phyloP scores from a whole-genome alignment of 1,140 invertebrate genomes.

The Drosophila biarmipes region DNA sequence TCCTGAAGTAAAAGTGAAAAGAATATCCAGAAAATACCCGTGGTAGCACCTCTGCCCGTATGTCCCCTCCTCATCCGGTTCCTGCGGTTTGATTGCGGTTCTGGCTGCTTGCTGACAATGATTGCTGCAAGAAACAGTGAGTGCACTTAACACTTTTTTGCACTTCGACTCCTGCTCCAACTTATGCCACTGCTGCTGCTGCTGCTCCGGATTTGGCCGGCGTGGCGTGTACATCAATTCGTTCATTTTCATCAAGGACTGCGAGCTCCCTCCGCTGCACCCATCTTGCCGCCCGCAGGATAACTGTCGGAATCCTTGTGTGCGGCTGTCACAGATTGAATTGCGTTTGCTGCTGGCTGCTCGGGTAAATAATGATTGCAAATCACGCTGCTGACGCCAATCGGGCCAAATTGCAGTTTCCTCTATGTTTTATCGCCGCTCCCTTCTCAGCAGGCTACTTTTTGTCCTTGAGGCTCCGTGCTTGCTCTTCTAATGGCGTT shows the following conservation, averaged over 20 bases:
- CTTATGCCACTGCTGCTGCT: slow-evolving; percentile 22
- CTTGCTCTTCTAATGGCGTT: slow-evolving; percentile 4
- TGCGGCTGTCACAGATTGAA: slow-evolving; percentile 69
- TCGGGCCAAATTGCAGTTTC: slow-evolving; percentile 50
- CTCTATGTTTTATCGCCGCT: slow-evolving; percentile 51
- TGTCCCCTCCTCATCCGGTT: background rate
- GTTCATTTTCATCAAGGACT: slow-evolving; percentile 29
- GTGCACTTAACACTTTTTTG: slow-evolving; percentile 78
- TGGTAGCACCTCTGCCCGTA: background rate
- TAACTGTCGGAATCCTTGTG: slow-evolving; percentile 64
- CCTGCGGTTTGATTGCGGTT: slow-evolving; percentile 51
- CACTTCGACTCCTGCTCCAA: slow-evolving; percentile 38
- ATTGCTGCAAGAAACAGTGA: slow-evolving; percentile 74
- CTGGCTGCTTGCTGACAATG: slow-evolving; percentile 73
- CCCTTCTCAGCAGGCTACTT: slow-evolving; percentile 5
- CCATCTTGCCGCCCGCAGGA: background rate
- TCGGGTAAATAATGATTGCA: slow-evolving; percentile 67
- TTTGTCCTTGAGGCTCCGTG: slow-evolving; percentile 6
- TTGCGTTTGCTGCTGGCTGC: slow-evolving; percentile 47
- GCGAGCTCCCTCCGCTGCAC: background rate
- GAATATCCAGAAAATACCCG: background rate
- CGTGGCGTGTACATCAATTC: slow-evolving; percentile 67
- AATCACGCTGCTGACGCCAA: slow-evolving; percentile 55
- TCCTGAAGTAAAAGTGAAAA: background rate
- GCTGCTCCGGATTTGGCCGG: slow-evolving; percentile 27